Evolutionary conservation across 2,113 vertebrate genomes (phyloP), one percentile per base, ranked within the genome.

Genomic region (Myiozetetes cayanensis): DNA sequence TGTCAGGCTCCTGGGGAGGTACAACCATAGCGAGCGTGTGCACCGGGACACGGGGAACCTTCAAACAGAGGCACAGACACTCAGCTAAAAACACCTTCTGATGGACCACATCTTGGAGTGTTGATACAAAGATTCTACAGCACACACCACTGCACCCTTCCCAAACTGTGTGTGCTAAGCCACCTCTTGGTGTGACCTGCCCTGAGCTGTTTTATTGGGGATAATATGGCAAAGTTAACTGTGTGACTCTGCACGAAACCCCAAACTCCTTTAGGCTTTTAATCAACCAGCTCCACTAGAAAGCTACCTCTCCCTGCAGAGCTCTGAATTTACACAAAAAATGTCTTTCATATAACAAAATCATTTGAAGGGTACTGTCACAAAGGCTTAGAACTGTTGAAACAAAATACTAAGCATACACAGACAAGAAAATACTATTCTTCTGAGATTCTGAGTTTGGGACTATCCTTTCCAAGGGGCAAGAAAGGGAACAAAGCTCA

Each of bases 11-110:
- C 97, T 99, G 99, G 89, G 99, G 99, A 97, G 99, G 99, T 91
- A 99, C 99, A 97, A 99, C 99, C 99, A 99, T 99, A 93, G 99
- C 98, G 55, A 99, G 98, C 35, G 99, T 98, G 96, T 99, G 99
- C 98, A 99, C 98, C 90, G 99, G 99, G 96, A 99, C 99, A 97
- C 99, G 98, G 97, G 99, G 99, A 97, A 99, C 99, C 99, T 99
- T 67, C 1, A 82, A 98, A 95, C 95, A 97, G 82, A 96, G 63
- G 43, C 90, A 94, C 77, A 89, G 67, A 92, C 75, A 5, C 16
- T 76, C 37, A 88, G 82, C 6, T 33, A 18, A 67, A 61, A n/a
- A 76, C 31, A 3, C 4, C 43, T 35, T 5, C 27, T 49, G 68
- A 56, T 5, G n/a, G 4, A 52, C 0, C 63, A 76, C 7, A 25